These are phyloP conservation scores for Miniopterus natalensis DNA, from an alignment of 2,113 vertebrate species.

Conservation along the genomic window DNA sequence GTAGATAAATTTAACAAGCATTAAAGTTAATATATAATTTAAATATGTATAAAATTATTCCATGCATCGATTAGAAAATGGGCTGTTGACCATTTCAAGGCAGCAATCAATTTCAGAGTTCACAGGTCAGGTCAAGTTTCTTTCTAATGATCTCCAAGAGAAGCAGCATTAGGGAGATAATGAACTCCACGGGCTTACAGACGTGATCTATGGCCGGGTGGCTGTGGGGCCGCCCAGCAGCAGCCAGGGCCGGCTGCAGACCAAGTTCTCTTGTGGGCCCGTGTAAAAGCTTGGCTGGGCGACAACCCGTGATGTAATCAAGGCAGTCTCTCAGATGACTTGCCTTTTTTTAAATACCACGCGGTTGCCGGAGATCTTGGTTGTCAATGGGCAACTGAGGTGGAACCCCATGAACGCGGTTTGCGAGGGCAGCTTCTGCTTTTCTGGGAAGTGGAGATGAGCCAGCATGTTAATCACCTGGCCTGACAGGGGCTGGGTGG, in stretches of 20 bases:
- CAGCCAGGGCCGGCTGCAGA: constrained; percentile 80
- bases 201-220: constrained; percentile 87
- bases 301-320: constrained; percentile 89
- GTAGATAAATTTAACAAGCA: constrained; percentile 92
- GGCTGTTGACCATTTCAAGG: constrained; percentile 91
- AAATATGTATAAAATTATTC: constrained; percentile 93
- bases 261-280: constrained; percentile 78
- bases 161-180: constrained; percentile 91
- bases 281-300: constrained; percentile 85
- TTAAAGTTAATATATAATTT: constrained; percentile 94
- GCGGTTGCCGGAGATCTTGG: constrained; percentile 72
- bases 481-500: constrained; percentile 30
- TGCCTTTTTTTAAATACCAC: constrained; percentile 77
- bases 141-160: constrained; percentile 90
- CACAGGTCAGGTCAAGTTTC: constrained; percentile 94
- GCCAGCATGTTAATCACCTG: constrained; percentile 78
- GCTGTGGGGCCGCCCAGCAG: constrained; percentile 77
- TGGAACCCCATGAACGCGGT: constrained; percentile 84
- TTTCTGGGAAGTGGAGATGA: constrained; percentile 84
- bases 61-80: constrained; percentile 92
- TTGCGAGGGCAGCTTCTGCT: constrained; percentile 78
- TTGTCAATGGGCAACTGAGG: constrained; percentile 79
- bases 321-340: constrained; percentile 81
- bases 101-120: constrained; percentile 92
- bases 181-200: constrained; percentile 88